Percentiles rank a stretch among this genome's conserved stretches.
These are phyloP conservation scores for Eleginops maclovinus DNA, from an alignment of 2,113 vertebrate species.

Conservation along the genomic window DNA sequence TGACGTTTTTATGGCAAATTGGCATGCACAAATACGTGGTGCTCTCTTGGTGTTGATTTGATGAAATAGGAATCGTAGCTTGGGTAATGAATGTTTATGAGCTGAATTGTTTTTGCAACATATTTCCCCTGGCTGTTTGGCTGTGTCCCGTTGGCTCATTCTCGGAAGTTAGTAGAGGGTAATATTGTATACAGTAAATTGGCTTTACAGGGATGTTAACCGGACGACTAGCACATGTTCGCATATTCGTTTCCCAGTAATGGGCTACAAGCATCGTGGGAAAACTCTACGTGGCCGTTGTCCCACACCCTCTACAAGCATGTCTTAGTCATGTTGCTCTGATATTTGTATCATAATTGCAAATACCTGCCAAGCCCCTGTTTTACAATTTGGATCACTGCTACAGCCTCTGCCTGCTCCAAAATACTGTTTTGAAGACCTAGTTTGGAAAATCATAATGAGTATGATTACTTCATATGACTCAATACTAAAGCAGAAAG, in stretches of 20 bases:
- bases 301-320: background rate
- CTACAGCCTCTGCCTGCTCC: background rate
- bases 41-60: background rate
- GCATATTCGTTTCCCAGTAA: background rate
- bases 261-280: background rate
- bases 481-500: background rate
- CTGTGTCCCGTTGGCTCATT: background rate
- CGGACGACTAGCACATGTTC: background rate
- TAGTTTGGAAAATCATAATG: constrained; percentile 8
- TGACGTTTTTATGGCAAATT: background rate
- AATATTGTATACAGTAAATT: constrained; percentile 7
- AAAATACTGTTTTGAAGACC: background rate
- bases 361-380: background rate
- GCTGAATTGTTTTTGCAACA: background rate
- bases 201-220: background rate
- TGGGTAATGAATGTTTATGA: constrained; percentile 5
- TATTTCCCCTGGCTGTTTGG: constrained; percentile 13
- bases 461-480: background rate
- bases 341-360: background rate
- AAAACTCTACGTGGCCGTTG: background rate
- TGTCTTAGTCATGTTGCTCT: background rate
- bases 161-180: background rate
- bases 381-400: background rate
- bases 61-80: background rate
- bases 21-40: background rate